A percentile compares a stretch with the other conserved stretches of the same genome.
Evolutionary conservation across 2,113 vertebrate genomes (phyloP).

Genomic region (Cheirogaleus medius): DNA sequence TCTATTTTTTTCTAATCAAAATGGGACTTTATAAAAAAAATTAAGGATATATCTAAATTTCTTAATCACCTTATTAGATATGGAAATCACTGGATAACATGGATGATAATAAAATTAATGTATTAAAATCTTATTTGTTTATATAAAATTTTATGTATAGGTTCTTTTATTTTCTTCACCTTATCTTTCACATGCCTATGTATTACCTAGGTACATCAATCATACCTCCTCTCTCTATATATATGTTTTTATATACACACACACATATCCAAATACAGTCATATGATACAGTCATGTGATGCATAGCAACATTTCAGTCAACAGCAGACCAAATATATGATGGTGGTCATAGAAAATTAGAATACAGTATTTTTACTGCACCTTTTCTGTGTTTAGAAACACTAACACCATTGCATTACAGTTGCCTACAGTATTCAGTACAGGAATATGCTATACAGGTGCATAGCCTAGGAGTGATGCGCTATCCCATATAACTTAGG

Average conservation of each 20-base stretch:
- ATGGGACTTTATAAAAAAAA: background rate
- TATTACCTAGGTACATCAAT: background rate
- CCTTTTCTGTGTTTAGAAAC: background rate
- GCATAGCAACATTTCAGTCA: background rate
- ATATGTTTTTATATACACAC: background rate
- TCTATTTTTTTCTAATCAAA: conserved; percentile 16
- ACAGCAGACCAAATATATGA: background rate
- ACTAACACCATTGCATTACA: background rate
- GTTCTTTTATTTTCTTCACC: background rate
- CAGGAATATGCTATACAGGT: background rate
- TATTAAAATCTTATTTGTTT: background rate
- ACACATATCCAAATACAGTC: background rate
- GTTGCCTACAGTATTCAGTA: background rate
- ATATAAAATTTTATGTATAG: background rate
- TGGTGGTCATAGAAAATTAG: background rate
- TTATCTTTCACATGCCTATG: background rate
- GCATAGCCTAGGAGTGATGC: background rate
- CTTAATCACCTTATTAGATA: background rate
- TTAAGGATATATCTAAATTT: background rate
- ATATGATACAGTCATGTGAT: background rate
- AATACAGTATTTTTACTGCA: background rate
- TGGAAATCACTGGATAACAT: conserved; percentile 13
- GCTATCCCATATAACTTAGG: background rate
- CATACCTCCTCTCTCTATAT: background rate
- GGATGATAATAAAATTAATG: background rate